phyloP scores from a whole-genome alignment of 2,797 vertebrate species.

The Chloroceryle amazona region DNA sequence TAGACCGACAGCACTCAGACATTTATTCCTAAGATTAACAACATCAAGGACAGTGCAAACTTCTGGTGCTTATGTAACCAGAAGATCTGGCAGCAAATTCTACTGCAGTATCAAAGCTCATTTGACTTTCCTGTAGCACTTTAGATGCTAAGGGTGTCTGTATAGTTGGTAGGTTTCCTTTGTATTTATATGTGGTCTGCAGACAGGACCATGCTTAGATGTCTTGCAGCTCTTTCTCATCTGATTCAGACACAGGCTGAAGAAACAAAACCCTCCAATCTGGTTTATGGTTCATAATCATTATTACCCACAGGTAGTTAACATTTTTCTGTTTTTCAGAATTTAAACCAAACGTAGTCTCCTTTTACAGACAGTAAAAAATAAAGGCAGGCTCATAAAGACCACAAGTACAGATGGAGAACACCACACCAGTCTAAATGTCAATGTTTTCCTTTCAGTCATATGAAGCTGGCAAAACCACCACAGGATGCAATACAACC shows the following conservation, averaged over 20 bases:
- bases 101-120: background rate
- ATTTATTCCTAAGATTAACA: background rate
- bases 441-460: conserved; percentile 14
- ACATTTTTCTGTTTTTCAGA: background rate
- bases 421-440: background rate
- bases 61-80: background rate
- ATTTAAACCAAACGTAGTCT: background rate
- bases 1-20: background rate
- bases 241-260: background rate
- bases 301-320: background rate
- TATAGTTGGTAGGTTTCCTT: background rate
- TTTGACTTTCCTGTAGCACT: background rate
- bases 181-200: background rate
- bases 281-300: background rate
- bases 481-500: background rate
- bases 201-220: background rate
- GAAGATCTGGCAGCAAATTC: background rate
- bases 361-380: background rate
- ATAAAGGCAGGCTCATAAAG: background rate
- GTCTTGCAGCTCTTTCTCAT: background rate
- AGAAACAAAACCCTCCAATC: background rate
- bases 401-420: background rate
- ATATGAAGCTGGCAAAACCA: background rate
- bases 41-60: background rate
- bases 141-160: background rate